These are phyloP conservation scores for Chaitophorus viminalis DNA, from an alignment of 2,888 invertebrate genomes.

Conservation along the genomic window DNA sequence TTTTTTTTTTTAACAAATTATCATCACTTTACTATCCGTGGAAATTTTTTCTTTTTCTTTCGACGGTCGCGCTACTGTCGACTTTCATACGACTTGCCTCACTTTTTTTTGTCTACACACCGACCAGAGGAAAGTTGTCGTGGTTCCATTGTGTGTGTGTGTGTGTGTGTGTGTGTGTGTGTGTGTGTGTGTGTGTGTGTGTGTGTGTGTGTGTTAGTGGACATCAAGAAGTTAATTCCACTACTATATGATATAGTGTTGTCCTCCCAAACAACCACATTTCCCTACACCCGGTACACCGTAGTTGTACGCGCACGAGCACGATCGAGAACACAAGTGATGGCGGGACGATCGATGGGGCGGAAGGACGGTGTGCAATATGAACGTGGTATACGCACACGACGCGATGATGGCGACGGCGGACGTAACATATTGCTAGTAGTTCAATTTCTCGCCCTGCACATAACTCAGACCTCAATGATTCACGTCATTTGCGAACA, in stretches of 20 bases:
- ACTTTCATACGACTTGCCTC: constrained; percentile 24
- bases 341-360: background rate
- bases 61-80: background rate
- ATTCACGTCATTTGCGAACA: constrained; percentile 47
- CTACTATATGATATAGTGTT: constrained; percentile 9
- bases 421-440: constrained; percentile 31
- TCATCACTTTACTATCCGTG: constrained; percentile 27
- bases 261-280: background rate
- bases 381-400: background rate
- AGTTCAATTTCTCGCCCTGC: constrained; percentile 27
- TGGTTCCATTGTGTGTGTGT: background rate
- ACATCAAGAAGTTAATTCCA: constrained; percentile 16
- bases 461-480: constrained; percentile 45
- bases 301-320: background rate
- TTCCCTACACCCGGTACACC: background rate
- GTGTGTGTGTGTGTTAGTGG: background rate
- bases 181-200: background rate
- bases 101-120: constrained; percentile 12
- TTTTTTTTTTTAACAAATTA: constrained; percentile 40
- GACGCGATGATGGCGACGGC: background rate
- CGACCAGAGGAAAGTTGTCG: background rate
- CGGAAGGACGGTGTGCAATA: background rate
- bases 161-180: background rate
- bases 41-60: background rate
- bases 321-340: too few species aligned